Evolutionary conservation across 2,797 vertebrate species (phyloP).

Genomic region (Cynopterus sphinx): DNA sequence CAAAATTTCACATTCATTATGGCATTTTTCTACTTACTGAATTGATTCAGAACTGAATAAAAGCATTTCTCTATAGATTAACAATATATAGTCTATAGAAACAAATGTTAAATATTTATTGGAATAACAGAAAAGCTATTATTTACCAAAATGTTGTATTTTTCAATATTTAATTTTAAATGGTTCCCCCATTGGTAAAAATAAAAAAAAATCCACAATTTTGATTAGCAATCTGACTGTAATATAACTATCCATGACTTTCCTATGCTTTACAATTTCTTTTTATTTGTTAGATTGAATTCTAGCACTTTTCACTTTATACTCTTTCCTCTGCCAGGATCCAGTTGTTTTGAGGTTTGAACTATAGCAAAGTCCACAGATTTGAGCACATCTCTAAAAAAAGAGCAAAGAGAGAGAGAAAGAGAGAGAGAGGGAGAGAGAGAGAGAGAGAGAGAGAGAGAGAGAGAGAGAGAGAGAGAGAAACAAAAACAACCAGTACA

Average conservation of each 20-base stretch:
- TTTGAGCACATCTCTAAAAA: background rate
- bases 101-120: constrained; percentile 12
- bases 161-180: background rate
- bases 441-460: background rate
- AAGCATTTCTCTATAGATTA: background rate
- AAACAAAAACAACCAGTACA: background rate
- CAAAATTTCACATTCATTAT: background rate
- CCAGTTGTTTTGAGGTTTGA: background rate
- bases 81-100: background rate
- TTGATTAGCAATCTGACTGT: background rate
- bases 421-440: background rate
- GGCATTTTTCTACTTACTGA: background rate
- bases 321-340: background rate
- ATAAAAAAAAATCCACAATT: background rate
- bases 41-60: background rate
- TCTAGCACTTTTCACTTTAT: background rate
- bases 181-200: background rate
- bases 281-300: background rate
- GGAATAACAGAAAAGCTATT: background rate
- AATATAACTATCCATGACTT: background rate
- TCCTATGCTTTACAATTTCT: background rate
- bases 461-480: background rate
- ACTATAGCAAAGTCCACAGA: background rate
- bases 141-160: background rate
- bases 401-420: background rate